Evolutionary conservation across 2,113 vertebrate species (phyloP), one percentile per base, ranked within the genome.

Genomic region (Phylloscopus trochiloides): DNA sequence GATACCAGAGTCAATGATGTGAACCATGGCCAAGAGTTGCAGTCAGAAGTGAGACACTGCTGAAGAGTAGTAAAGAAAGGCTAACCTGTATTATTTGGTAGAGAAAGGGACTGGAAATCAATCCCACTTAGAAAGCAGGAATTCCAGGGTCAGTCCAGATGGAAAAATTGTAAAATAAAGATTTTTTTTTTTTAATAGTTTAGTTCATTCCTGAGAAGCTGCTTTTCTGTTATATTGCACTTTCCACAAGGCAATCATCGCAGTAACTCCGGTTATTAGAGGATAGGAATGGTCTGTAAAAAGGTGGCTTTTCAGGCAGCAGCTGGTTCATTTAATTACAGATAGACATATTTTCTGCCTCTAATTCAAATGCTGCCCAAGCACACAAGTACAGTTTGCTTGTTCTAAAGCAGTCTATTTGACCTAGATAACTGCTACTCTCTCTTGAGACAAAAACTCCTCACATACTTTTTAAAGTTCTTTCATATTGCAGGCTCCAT

Each of bases 351-450:
- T 54, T 58, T 82, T 90, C 63, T 8, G 11, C 63, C 28, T 90
- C 63, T 66, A 66, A 90, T 88, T 94, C 81, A 83, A 86, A 80
- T 83, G 51, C 31, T 77, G 32, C n/a, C 58, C 55, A 83, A 80
- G n/a, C 72, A 55, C 43, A 80, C 36, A 71, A 94, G 28, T 83
- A 70, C 67, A 83, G 38, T 70, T 75, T 77, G 51, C 54, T 48
- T 62, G 29, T 67, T 87, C 88, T 63, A 88, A 86, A 74, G 79
- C 71, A 92, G 51, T 24, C 55, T 43, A 16, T 86, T 88, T 96
- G 93, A 94, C 92, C 91, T 74, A 92, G 59, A 87, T 81, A 91
- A 75, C 52, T 77, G 76, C 68, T 70, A 17, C 57, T 83, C 10
- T 43, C 51, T 80, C 48, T 65, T 6, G 7, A 67, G 68, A 84